Conservation (phyloP, 1,140 invertebrate species). For the Bombus pascuorum region DNA sequence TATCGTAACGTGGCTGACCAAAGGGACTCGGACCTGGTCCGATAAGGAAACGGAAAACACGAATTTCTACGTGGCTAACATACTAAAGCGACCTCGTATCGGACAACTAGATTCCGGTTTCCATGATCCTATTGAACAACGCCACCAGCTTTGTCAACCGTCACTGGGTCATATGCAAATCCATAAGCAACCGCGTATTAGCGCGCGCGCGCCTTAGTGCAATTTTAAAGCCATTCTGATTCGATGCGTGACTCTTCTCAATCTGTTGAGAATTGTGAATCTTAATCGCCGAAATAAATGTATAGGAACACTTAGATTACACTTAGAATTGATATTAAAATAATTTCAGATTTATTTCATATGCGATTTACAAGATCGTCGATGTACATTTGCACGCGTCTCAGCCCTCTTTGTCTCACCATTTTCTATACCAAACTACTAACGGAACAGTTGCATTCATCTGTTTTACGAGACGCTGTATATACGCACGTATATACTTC, state of each 20-base stretch:
- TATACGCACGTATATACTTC: too few relatives aligned
- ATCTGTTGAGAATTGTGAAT: not conserved
- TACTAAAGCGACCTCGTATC: constrained; percentile 50
- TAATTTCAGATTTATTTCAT: too few relatives aligned
- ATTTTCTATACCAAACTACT: too few relatives aligned
- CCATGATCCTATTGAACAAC: constrained; percentile 59
- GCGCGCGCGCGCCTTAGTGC: constrained; percentile 21
- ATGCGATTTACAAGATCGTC: too few relatives aligned
- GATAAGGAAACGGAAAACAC: constrained; percentile 73
- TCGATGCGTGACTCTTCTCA: not conserved
- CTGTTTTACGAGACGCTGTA: too few relatives aligned
- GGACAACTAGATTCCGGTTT: constrained; percentile 62
- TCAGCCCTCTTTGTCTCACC: too few relatives aligned
- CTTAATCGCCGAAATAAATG: too few relatives aligned
- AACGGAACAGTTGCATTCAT: too few relatives aligned
- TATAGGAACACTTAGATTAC: too few relatives aligned
- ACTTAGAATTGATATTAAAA: too few relatives aligned
- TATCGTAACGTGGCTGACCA: not conserved
- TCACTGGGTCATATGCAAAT: constrained; percentile 64
- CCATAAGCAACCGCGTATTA: constrained; percentile 46
- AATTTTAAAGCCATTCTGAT: constrained; percentile 20
- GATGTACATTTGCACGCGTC: too few relatives aligned
- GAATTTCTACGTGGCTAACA: constrained; percentile 67
- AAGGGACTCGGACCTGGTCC: not conserved
- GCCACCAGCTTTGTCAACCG: constrained; percentile 63